Conservation (phyloP, 2,113 vertebrate species). For the Mus spicilegus region DNA sequence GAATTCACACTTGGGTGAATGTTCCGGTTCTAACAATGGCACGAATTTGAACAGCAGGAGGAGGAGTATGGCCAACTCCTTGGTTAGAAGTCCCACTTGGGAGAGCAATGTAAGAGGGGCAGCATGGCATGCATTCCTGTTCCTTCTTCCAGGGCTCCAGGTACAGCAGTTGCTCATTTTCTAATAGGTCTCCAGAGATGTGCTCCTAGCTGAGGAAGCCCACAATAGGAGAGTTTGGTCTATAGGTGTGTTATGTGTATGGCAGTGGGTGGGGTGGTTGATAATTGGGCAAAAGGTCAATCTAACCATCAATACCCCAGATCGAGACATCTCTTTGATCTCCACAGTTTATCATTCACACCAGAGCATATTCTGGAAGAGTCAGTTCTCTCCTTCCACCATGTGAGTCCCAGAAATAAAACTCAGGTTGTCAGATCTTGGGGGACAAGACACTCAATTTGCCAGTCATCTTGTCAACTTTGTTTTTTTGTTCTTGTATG, state of each 20-base stretch:
- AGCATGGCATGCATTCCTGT: background rate
- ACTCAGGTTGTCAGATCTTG: background rate
- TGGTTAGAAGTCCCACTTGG: background rate
- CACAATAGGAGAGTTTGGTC: background rate
- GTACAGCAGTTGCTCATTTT: background rate
- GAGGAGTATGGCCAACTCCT: background rate
- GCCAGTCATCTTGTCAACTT: background rate
- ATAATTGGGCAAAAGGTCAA: background rate
- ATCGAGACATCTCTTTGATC: background rate
- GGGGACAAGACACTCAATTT: background rate
- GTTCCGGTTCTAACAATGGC: background rate
- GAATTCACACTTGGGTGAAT: background rate
- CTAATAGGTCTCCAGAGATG: background rate
- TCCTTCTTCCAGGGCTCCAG: background rate
- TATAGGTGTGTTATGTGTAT: background rate
- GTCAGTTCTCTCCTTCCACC: background rate
- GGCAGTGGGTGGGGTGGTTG: background rate
- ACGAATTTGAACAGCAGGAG: background rate
- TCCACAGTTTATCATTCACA: background rate
- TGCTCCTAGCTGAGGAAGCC: background rate
- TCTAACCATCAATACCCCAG: background rate
- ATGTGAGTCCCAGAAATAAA: background rate
- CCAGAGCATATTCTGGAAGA: background rate
- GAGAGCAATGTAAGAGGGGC: background rate
- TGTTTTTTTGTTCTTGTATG: background rate